A percentile compares a stretch with the other conserved stretches of the same genome.
Conservation (phyloP, 2,888 invertebrate species). For the Dichetophora obliterata region DNA sequence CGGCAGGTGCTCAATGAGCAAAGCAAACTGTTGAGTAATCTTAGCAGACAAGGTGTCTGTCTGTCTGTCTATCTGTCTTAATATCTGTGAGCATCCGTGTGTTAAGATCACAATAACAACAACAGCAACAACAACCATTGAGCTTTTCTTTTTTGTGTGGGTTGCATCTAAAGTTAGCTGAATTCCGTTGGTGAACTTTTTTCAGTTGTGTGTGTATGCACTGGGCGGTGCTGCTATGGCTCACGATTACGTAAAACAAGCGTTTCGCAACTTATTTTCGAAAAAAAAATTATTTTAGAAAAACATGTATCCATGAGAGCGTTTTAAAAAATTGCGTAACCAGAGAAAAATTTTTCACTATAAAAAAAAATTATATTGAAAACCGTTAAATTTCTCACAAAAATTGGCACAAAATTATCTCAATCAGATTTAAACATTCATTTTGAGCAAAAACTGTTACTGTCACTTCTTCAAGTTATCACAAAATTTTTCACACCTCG, state of each 20-base stretch:
- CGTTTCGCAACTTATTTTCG: neutral
- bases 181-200: neutral
- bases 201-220: neutral
- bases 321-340: constrained; percentile 40
- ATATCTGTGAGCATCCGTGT: constrained; percentile 47
- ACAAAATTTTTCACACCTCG: constrained; percentile 1
- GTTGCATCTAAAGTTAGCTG: constrained; percentile 36
- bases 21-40: constrained; percentile 13
- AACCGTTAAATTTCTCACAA: neutral
- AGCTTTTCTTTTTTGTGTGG: constrained; percentile 28
- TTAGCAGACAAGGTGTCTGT: constrained; percentile 4
- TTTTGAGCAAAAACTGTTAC: neutral
- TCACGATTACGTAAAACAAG: constrained; percentile 28
- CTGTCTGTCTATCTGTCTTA: constrained; percentile 49
- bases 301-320: neutral
- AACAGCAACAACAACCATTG: constrained; percentile 24
- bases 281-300: constrained; percentile 30
- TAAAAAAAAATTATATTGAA: neutral
- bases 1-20: neutral
- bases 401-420: neutral
- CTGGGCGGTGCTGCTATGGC: constrained; percentile 34
- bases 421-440: neutral
- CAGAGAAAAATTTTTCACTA: constrained; percentile 8
- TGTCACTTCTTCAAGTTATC: constrained; percentile 5
- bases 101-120: neutral